Base-by-base conservation (phyloP, 2,113 vertebrate genomes). In the Heliornis fulica region DNA sequence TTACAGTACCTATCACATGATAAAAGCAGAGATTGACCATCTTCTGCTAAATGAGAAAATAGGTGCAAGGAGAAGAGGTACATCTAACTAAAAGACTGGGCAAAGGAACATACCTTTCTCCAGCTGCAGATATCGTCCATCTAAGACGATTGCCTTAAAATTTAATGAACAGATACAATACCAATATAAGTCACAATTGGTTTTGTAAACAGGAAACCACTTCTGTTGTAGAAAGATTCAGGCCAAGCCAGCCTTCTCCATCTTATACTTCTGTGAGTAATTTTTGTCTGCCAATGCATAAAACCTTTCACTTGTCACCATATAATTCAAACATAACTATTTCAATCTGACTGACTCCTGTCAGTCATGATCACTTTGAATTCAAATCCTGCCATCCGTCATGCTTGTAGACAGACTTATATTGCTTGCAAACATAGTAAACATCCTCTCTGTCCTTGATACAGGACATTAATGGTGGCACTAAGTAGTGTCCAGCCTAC, bases 141-240 rank as follows among this genome's bases (percentile, higher is more conserved):
- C 34, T 60, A 83, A 31, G 26, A 48, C 20, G 17, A 61, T 18
- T 80, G 23, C 19, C n/a, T 87, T 74, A 81, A 91, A 82, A 63
- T 70, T 23, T 13, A 75, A 93, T 50, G 22, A 82, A 50, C 6
- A 78, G 31, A 36, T 36, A 61, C 87, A 59, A 66, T 22, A 82
- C 0, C 2, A 51, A 56, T 77, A 87, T n/a, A 81, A 83, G 38
- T 50, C 34, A n/a, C 0, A 0, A 38, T 63, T 82, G 41, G 6
- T 50, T 90, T 85, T n/a, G 40, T 65, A 89, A 84, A 61, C 23
- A 72, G 11, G 13, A 91, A 89, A 63, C 2, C 11, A 50, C 22
- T 32, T 83, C 11, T 25, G 76, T 93, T 29, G 71, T 1, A 36
- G 10, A 69, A 90, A 91, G 89, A 40, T 21, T 36, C 84, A 38